Percentiles rank a stretch among this genome's conserved stretches.
These are phyloP conservation scores for Platorchestia sp. DNA, from an alignment of 1,140 invertebrate species.

Conservation along the genomic window DNA sequence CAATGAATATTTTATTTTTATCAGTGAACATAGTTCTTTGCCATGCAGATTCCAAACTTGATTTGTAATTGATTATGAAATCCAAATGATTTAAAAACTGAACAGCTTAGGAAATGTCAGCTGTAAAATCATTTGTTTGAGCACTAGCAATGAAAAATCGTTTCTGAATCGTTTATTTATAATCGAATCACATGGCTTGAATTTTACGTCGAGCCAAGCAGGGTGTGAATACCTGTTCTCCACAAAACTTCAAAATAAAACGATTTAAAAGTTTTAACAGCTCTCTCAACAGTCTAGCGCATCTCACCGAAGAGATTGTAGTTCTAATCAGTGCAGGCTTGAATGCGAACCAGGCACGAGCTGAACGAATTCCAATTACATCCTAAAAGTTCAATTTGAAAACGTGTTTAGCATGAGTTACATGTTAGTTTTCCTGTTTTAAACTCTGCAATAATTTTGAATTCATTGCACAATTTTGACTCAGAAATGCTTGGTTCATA, in stretches of 20 bases:
- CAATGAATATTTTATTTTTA: too few relatives aligned
- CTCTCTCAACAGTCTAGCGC: not conserved
- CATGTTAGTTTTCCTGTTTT: not conserved
- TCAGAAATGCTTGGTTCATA: not conserved
- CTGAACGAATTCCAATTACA: not conserved
- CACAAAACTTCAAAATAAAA: not conserved
- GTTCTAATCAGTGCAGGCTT: conserved; percentile 9
- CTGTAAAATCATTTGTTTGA: not conserved
- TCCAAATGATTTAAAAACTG: too few relatives aligned
- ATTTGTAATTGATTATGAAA: too few relatives aligned
- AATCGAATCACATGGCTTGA: not conserved
- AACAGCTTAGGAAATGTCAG: too few relatives aligned
- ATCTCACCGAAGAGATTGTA: not conserved
- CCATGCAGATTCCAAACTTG: too few relatives aligned
- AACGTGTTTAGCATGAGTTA: not conserved
- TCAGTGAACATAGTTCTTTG: too few relatives aligned
- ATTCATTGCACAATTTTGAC: not conserved
- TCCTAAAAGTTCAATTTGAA: not conserved
- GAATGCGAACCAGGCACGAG: not conserved
- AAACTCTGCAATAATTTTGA: too few relatives aligned
- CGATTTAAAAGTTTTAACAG: not conserved
- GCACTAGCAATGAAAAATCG: not conserved
- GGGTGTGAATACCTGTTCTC: not conserved
- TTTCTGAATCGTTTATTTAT: not conserved
- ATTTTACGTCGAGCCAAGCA: not conserved